Evolutionary conservation across 92 coral and sea anemone genomes (phyloP), one percentile per base, ranked within the genome.

Genomic region (Zoanthus gigantus): DNA sequence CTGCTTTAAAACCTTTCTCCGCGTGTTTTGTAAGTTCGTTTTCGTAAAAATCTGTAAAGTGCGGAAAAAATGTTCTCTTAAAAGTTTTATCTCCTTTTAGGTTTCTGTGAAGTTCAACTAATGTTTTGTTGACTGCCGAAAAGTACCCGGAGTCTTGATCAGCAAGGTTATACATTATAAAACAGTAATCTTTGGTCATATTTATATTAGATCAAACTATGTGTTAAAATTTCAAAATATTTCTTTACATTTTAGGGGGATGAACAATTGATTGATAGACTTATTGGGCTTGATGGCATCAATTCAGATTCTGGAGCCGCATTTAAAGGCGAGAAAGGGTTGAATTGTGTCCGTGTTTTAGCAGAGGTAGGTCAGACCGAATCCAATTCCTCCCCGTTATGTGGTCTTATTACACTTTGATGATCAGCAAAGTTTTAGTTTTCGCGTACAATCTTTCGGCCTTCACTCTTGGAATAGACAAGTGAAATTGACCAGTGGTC

Each of bases 281-380:
- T 97, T 65, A 93, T 98, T 42, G 98, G 98, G 14, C 86, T 97
- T 68, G 99, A 97, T 91, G 99, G 99, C 28, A 95, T 97, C 72
- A 95, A 92, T 82, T 86, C 95, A 6, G 98, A 97, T 28, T 87
- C 97, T 16, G 94, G 89, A 46, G 88, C 42, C 3, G 42, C 88
- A 65, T 78, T 95, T 28, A 96, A 96, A 63, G 96, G 89, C 65
- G 98, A 96, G n/a, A 92, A 91, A 14, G 93, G 93, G 34, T 92
- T 89, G 56, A 95, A 90, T 23, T 92, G 94, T 18, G 99, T 94
- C 30, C 92, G 92, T 23, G 92, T 87, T 71, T 74, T 97, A 42
- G 98, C 98, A 0, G 98, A 96, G 92, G 98, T 96, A 67, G 92
- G 98, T 81, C 28, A 31, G 37, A 76, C 79, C 34, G 48, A 52